Percentiles rank a stretch among this genome's conserved stretches.
phyloP scores from a whole-genome alignment of 2,888 invertebrate species.

The Mesochorus sp. region DNA sequence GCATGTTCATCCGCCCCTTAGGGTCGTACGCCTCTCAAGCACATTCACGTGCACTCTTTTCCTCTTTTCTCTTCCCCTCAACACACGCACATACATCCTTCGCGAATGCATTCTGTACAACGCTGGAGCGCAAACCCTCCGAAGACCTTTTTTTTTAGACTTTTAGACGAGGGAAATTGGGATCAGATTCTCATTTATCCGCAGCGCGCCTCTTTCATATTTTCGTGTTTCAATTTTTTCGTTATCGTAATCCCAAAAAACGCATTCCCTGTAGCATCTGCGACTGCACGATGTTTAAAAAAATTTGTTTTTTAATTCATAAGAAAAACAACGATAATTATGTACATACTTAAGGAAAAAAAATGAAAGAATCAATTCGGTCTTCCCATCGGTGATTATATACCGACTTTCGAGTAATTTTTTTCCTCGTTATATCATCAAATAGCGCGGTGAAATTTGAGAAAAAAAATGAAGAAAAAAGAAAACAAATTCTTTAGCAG shows the following conservation, averaged over 20 bases:
- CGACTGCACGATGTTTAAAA: background rate
- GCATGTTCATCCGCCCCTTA: conserved; percentile 58
- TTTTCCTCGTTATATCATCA: background rate
- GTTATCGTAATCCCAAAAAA: background rate
- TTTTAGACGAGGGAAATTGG: conserved; percentile 10
- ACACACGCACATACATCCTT: conserved; percentile 5
- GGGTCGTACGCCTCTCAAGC: conserved; percentile 44
- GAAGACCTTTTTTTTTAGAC: background rate
- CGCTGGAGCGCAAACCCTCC: background rate
- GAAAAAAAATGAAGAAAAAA: background rate
- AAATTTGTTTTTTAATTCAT: too few relatives aligned
- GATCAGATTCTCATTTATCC: conserved; percentile 10
- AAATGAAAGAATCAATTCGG: too few relatives aligned
- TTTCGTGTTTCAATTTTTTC: conserved; percentile 27
- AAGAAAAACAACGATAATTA: too few relatives aligned
- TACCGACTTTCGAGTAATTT: background rate
- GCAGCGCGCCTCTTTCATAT: background rate
- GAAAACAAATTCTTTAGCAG: conserved; percentile 4
- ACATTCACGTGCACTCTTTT: conserved; percentile 27
- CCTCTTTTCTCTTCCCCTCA: background rate
- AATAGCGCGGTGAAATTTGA: background rate
- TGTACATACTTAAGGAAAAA: too few relatives aligned
- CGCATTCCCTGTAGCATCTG: conserved; percentile 1
- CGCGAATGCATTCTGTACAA: conserved; percentile 47
- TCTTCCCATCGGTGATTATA: too few relatives aligned